A percentile compares a stretch with the other conserved stretches of the same genome.
Evolutionary conservation across 2,888 invertebrate genomes (phyloP).

Genomic region (Cynaeus angustus): DNA sequence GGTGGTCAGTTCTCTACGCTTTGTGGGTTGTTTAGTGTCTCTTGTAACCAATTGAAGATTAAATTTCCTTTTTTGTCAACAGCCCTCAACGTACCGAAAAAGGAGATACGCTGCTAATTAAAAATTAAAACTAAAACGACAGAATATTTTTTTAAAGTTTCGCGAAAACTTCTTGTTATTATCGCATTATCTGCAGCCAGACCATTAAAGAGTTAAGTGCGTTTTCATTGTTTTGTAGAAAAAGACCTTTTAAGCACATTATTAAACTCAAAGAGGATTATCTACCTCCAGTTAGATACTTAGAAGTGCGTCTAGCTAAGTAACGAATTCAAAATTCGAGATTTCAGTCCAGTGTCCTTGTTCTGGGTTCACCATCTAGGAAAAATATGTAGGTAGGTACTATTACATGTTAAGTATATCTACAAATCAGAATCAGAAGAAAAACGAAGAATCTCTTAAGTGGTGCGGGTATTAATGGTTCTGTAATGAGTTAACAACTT

Average conservation of each 20-base stretch:
- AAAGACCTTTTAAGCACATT: constrained; percentile 38
- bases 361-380: too few species aligned
- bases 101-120: not conserved
- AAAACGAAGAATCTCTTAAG: too few species aligned
- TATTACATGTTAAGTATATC: too few species aligned
- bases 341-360: not conserved
- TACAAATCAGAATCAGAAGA: too few species aligned
- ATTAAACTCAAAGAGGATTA: constrained; percentile 37
- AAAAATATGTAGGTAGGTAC: too few species aligned
- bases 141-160: constrained; percentile 8
- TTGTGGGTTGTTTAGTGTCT: too few species aligned
- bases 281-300: constrained; percentile 33
- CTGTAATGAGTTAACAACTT: too few species aligned
- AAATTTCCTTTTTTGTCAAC: too few species aligned
- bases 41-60: too few species aligned
- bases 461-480: too few species aligned
- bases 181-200: constrained; percentile 29
- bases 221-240: constrained; percentile 54
- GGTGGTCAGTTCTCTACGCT: too few species aligned
- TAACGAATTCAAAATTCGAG: not conserved
- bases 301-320: constrained; percentile 9
- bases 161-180: constrained; percentile 29
- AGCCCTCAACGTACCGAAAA: too few species aligned
- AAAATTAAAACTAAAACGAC: constrained; percentile 11
- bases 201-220: constrained; percentile 59